phyloP scores from a whole-genome alignment of 1,140 invertebrate species.

The Heliconius nattereri region DNA sequence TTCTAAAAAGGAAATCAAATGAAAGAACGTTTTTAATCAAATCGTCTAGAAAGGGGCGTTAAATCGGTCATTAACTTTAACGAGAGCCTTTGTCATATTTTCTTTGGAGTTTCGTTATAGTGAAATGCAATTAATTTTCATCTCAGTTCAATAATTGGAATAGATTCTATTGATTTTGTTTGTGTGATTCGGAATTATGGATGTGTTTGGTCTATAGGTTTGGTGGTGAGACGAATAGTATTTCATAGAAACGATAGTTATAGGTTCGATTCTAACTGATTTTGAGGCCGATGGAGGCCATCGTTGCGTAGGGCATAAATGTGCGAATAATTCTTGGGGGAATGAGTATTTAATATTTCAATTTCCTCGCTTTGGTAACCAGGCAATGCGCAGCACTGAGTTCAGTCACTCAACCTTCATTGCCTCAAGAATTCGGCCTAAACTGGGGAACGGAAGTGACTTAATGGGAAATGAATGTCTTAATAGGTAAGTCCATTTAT shows the following conservation, averaged over 20 bases:
- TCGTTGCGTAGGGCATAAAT: neutral
- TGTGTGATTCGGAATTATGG: neutral
- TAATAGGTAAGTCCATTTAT: neutral
- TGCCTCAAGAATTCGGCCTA: neutral
- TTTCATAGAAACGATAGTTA: too few species aligned
- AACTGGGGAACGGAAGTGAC: neutral
- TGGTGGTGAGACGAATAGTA: too few species aligned
- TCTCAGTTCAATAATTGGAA: conserved; percentile 32
- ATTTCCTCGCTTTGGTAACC: neutral
- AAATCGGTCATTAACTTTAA: conserved; percentile 69
- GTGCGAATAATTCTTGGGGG: neutral
- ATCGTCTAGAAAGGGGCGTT: conserved; percentile 57
- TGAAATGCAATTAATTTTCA: conserved; percentile 60
- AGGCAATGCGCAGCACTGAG: neutral
- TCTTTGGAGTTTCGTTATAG: conserved; percentile 61
- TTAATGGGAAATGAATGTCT: neutral
- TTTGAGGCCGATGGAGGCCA: too few species aligned
- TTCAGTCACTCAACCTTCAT: neutral
- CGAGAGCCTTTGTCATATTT: conserved; percentile 71
- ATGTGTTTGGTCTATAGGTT: too few species aligned
- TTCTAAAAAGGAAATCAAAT: conserved; percentile 66
- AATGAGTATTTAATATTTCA: neutral
- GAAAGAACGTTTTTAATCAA: conserved; percentile 67
- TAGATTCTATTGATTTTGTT: conserved; percentile 11
- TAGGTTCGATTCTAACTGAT: too few species aligned